Base-by-base conservation (phyloP, 2,888 invertebrate genomes). In the Ctenicera cuprea region DNA sequence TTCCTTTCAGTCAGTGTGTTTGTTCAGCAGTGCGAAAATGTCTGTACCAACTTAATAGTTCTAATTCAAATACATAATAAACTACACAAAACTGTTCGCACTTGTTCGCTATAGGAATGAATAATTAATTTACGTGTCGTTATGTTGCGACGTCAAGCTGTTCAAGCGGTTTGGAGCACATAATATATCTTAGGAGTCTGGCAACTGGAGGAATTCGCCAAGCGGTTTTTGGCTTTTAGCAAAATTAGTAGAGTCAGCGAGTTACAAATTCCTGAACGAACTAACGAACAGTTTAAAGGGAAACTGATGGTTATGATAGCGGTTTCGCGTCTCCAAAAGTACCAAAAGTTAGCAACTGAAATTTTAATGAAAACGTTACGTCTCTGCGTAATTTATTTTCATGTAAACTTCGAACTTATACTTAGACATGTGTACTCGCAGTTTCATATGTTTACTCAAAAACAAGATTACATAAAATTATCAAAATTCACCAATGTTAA, bases 281-380 rank as follows among this genome's bases (percentile, higher is more conserved):
- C 70, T 70, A 62, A 62, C 62, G 52, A 38, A 43, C 43, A 54
- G 33, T 70, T 70, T 63, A 54, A 54, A 68, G 68, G 70, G 70
- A 52, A 69, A 63, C 70, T 70, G 70, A 70, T 65, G 71, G 71
- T 71, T 71, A 71, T 59, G 65, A 71, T 71, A 48, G 71, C 64
- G 64, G 71, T 71, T 64, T 30, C 9, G 16, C 20, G 37, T 57
- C 65, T 65, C 45, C 37, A 30, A 62, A 62, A 62, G 62, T 45
- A 38, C 38, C 22, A 68, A 68, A 61, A 68, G 68, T 68, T 61
- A 50, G 61, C 5, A 37, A 33, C n/a, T 50, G 68, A 68, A 61
- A 50, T 61, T 68, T 68, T 59, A 68, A 68, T 68, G 61, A 41
- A 68, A 61, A 14, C 61, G 67, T 57, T 54, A 67, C 57, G 41